These are phyloP conservation scores for Calyptomena viridis DNA, from an alignment of 2,113 vertebrate species.

Conservation along the genomic window DNA sequence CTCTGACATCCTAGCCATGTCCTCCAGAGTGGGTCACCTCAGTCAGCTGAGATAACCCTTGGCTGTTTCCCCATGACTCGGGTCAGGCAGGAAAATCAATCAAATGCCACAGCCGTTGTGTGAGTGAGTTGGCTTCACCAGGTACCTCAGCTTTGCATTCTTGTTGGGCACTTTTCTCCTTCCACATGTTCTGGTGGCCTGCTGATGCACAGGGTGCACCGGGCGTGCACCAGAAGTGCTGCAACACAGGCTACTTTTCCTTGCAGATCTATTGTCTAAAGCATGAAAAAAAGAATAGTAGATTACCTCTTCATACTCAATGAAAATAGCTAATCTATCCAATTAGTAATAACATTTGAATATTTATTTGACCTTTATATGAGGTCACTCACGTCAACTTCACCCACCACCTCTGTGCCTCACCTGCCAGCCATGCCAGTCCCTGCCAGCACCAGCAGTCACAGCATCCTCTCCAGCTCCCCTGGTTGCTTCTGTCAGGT, in stretches of 20 bases:
- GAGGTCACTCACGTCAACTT: not conserved
- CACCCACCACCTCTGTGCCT: not conserved
- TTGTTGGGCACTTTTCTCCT: not conserved
- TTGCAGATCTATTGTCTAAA: not conserved
- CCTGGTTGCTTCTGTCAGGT: not conserved
- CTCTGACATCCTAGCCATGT: not conserved
- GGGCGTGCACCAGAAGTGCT: fast-evolving
- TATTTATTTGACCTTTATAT: not conserved
- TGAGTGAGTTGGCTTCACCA: not conserved
- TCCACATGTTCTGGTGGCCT: not conserved
- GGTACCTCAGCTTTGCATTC: not conserved
- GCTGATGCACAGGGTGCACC: not conserved
- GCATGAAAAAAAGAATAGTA: not conserved
- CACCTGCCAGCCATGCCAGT: not conserved
- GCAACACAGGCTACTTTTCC: not conserved
- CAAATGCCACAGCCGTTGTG: not conserved
- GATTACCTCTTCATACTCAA: not conserved
- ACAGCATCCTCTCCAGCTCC: not conserved
- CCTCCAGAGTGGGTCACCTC: not conserved
- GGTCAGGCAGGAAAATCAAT: not conserved
- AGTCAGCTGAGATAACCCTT: not conserved
- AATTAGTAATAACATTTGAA: not conserved
- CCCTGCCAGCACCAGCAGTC: not conserved
- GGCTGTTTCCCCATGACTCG: not conserved
- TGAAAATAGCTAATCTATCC: not conserved